Evolutionary conservation across 2,888 invertebrate species (phyloP), one percentile per base, ranked within the genome.

Genomic region (Creontiades dilutus): DNA sequence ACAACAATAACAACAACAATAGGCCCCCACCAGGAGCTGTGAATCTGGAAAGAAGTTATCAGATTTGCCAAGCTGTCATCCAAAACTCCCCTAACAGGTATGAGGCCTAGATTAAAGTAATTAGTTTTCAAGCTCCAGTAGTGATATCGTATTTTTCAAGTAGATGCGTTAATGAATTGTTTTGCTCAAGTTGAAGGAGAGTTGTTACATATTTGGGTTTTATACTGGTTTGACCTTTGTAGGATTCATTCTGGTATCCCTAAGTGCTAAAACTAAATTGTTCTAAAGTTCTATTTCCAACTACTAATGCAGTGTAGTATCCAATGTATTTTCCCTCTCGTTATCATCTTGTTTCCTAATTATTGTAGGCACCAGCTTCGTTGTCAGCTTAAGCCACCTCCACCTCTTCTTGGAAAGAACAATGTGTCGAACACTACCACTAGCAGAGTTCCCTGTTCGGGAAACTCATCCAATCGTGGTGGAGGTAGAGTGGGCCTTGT

Each of bases 21-120:
- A 96, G 96, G 93, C 96, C 97, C 91, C 97, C 98, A 0, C 98
- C 97, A 0, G 98, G 98, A 0, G 97, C 97, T 5, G 97, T 98
- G 55, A 98, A 99, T 94, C 94, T 98, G 89, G 98, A 98, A 93
- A 95, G 99, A 90, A 98, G 98, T 93, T 98, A 98, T 93, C 98
- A 98, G 94, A 99, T 99, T 92, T 97, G 97, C 90, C 94, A 95
- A 93, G 95, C 94, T 82, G 94, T 95, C n/a, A 97, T 99, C 91
- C 98, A 98, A 94, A 98, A 97, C 93, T 98, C 98, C 93, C 97
- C 97, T 0, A 98, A 98, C 94, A 95, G 98, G 23, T 97, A 97
- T 52, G 2, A 7, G 11, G 48, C 48, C 48, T 14, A 2, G 14
- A 52, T 52, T 52, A 16, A 52, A 12, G 1, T 16, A 13, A 5